Evolutionary conservation across 1,140 invertebrate species (phyloP), one percentile per base, ranked within the genome.

Genomic region (Alviniconcha marisindica): DNA sequence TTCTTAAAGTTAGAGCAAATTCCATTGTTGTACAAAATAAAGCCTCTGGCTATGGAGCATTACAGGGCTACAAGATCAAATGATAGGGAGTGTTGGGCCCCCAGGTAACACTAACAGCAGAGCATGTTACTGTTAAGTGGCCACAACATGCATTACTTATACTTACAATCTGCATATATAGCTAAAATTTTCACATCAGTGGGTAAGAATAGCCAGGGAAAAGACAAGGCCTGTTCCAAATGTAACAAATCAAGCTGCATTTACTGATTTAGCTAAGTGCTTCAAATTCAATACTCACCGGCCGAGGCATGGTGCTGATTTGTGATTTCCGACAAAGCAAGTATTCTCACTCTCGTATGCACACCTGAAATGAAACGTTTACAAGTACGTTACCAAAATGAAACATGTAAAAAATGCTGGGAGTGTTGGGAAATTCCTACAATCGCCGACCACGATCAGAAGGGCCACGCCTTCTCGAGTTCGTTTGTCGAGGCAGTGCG

Each of bases 251-350:
- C n/a, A n/a, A 36, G 15, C 12, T 38, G 51, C 44, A 77, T 0
- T 28, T 10, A 54, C n/a, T 31, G 10, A 76, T 42, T n/a, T 21
- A 42, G 15, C 51, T 21, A 44, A 54, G 38, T 31, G 51, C 15
- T 31, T 18, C 28, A 60, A 7, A n/a, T n/a, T n/a, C n/a, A 33
- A 28, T 36, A 69, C 78, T 44, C 36, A 80, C 78, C 60, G 78
- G 78, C 36, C 60, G 56, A 36, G 78, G 78, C 78, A 80, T 80
- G 78, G 60, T 66, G 78, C 54, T 80, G 56, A 40, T 63, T 80
- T 80, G 3, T 10, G 36, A 18, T 66, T 60, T 42, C 42, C 78
- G 56, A 60, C 56, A 66, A 69, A 3, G 31, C 28, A 24, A 24
- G 21, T 63, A 24, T 10, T 69, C 40, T 31, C 33, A 66, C 54